Conservation (phyloP, 2,113 vertebrate genomes). For the Megaceryle maxima region DNA sequence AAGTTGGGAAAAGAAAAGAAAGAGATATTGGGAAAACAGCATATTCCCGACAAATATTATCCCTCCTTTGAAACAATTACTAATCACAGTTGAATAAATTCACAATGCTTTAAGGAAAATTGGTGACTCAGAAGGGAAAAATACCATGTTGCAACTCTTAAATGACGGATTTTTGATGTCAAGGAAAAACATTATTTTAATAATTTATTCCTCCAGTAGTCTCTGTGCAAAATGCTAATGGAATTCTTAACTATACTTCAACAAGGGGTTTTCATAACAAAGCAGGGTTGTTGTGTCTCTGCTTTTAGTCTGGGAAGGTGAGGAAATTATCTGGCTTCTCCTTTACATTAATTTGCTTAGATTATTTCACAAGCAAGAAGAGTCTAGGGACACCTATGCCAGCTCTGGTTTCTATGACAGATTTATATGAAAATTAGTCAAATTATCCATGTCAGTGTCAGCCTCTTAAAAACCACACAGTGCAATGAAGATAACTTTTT, state of each 20-base stretch:
- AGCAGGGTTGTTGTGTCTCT: background rate
- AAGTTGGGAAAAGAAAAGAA: background rate
- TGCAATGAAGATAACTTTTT: background rate
- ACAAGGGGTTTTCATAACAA: background rate
- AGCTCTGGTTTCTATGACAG: background rate
- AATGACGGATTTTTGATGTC: background rate
- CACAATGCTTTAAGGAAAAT: background rate
- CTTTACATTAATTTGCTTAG: conserved; percentile 26
- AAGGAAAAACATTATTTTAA: background rate
- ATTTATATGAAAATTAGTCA: background rate
- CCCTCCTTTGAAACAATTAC: background rate
- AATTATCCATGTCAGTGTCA: background rate
- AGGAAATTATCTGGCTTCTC: background rate
- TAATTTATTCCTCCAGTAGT: background rate
- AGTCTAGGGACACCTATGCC: background rate
- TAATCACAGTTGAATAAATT: background rate
- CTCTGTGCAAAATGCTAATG: background rate
- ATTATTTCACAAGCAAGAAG: background rate
- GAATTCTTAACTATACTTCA: background rate
- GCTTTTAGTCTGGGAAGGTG: background rate
- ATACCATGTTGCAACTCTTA: background rate
- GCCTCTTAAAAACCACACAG: background rate
- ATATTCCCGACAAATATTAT: background rate
- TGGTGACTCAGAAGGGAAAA: background rate
- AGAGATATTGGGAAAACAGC: background rate